Evolutionary conservation across 2,888 invertebrate species (phyloP), one percentile per base, ranked within the genome.

Genomic region (Melieria omissa): DNA sequence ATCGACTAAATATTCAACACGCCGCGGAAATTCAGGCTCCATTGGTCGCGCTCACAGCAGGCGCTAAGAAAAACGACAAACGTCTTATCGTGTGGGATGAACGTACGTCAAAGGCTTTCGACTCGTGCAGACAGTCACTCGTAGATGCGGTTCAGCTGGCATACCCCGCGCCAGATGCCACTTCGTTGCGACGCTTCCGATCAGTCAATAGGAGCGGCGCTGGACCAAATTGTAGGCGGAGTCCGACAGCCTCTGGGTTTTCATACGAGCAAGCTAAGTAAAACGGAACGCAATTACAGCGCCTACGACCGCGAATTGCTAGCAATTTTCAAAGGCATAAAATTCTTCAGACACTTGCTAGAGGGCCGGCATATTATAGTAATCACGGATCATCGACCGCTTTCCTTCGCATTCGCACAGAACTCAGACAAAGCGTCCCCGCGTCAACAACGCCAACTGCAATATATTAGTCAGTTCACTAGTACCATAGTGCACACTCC

Each of bases 261-360:
- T 71, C 86, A 83, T 70, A 85, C 84, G 4, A 75, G 74, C 54
- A 85, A 84, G 58, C 74, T 86, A 1, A 79, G 72, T 16, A 72
- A 79, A 5, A 70, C 83, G 0, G 81, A 88, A 72, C 62, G 47
- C 12, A 85, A 83, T 7, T 87, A 86, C 62, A 82, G 84, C n/a
- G 81, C 81, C 42, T 87, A 86, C 72, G 86, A 88, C 68, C 57
- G 85, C 5, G 85, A 86, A 75, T 78, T 87, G 0, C 75, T 86
- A 4, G 85, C 83, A 0, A 83, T 85, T 1, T 87, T 84, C 67
- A 74, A 78, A 64, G 82, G 82, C 0, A 77, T 87, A 0, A 79
- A 80, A 65, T 76, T 84, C 71, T 88, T 88, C 73, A 46, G n/a
- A 41, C 52, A 60, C 5, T 5, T 67, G 42, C 46, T 60, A 4